Conservation (phyloP, 2,113 vertebrate species). For the Sterna hirundo region DNA sequence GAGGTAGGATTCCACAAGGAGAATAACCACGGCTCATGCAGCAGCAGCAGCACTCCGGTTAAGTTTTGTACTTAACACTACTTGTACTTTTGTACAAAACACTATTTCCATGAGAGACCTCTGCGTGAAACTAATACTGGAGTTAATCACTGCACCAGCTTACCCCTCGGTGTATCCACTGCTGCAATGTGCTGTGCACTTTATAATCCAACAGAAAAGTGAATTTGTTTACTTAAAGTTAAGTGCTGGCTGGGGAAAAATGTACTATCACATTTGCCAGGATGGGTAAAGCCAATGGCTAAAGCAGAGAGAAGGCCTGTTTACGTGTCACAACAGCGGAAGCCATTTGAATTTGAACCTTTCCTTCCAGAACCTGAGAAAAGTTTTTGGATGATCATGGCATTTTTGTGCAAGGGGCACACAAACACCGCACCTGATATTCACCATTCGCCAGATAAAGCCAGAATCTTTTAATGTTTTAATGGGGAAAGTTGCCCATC, state of each 20-base stretch:
- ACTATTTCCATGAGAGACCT: constrained; percentile 73
- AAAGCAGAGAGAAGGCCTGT: background rate
- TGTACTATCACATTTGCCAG: background rate
- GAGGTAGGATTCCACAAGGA: background rate
- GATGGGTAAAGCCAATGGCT: background rate
- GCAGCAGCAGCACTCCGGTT: constrained; percentile 80
- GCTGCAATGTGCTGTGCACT: constrained; percentile 77
- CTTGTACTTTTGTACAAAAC: background rate
- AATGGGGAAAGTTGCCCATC: background rate
- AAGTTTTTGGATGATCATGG: background rate
- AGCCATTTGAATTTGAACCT: background rate
- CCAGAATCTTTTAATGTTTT: background rate
- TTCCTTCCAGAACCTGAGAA: background rate
- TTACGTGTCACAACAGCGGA: background rate
- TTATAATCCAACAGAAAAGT: constrained; percentile 44
- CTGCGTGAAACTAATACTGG: constrained; percentile 62
- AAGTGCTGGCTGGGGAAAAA: background rate
- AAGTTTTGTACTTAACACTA: background rate
- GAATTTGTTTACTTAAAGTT: background rate
- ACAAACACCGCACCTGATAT: background rate
- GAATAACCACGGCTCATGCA: constrained; percentile 80
- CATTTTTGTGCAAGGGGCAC: background rate
- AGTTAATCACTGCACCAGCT: constrained; percentile 67
- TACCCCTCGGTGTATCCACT: constrained; percentile 72
- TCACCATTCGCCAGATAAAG: background rate